phyloP scores from a whole-genome alignment of 2,113 vertebrate species.

The Gopherus evgoodei region DNA sequence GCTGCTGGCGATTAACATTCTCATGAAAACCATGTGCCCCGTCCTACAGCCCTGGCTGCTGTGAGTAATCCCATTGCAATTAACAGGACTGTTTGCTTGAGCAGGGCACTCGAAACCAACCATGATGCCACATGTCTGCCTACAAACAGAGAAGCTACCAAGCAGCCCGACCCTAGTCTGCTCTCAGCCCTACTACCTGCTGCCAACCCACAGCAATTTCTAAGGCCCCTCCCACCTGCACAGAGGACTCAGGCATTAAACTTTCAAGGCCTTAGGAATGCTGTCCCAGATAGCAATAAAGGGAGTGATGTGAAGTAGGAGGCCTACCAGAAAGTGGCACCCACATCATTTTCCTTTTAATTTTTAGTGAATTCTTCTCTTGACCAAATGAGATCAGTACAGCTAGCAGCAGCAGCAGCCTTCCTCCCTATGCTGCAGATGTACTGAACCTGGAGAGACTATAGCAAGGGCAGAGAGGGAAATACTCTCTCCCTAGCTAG shows the following conservation, averaged over 20 bases:
- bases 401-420: background rate
- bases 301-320: background rate
- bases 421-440: background rate
- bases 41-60: background rate
- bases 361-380: background rate
- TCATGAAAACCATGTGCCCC: slow-evolving; percentile 20
- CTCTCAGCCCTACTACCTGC: background rate
- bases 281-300: background rate
- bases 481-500: background rate
- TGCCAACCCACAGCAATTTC: background rate
- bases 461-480: background rate
- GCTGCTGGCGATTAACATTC: slow-evolving; percentile 23
- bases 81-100: background rate
- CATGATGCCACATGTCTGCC: background rate
- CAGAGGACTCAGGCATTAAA: background rate
- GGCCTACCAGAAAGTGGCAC: background rate
- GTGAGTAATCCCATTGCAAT: background rate
- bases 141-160: background rate
- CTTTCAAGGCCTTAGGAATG: background rate
- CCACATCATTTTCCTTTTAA: background rate
- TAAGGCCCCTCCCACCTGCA: background rate
- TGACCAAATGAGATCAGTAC: background rate
- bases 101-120: background rate
- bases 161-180: background rate
- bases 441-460: background rate